phyloP scores from a whole-genome alignment of 2,888 invertebrate genomes.

The Amblyjoppa fuscipennis region DNA sequence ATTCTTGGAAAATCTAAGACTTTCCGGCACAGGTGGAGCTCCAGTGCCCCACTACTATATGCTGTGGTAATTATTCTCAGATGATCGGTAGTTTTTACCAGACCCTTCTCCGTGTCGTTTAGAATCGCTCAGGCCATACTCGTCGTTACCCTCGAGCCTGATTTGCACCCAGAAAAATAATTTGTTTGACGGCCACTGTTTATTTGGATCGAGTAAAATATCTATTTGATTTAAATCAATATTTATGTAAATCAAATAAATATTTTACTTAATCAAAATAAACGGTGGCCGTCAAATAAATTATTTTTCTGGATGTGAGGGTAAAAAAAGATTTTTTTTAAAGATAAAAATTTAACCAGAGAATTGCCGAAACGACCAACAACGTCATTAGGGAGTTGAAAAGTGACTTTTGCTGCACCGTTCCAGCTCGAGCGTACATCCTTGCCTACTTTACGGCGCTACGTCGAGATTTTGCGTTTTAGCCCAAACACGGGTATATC shows the following conservation, averaged over 20 bases:
- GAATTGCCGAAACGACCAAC: conserved; percentile 53
- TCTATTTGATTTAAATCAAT: too few relatives aligned
- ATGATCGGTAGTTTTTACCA: too few relatives aligned
- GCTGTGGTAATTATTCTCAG: too few relatives aligned
- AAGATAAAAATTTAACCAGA: background rate
- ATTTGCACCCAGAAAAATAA: background rate
- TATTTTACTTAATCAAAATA: too few relatives aligned
- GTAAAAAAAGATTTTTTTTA: background rate
- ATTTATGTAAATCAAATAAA: too few relatives aligned
- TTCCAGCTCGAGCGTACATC: conserved; percentile 18
- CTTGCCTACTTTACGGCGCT: background rate
- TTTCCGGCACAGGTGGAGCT: too few relatives aligned
- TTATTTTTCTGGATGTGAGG: background rate
- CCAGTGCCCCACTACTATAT: too few relatives aligned
- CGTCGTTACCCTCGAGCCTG: background rate
- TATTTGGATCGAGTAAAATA: too few relatives aligned
- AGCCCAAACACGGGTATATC: conserved; percentile 19
- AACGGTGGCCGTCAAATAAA: too few relatives aligned
- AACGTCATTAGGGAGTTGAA: conserved; percentile 15
- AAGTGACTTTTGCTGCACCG: conserved; percentile 23
- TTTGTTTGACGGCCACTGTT: too few relatives aligned
- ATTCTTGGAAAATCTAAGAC: too few relatives aligned
- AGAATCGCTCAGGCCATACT: conserved; percentile 12
- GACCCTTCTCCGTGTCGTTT: background rate
- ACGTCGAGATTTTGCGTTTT: conserved; percentile 7